Conservation (phyloP, 2,113 vertebrate genomes). For the Alosa alosa region DNA sequence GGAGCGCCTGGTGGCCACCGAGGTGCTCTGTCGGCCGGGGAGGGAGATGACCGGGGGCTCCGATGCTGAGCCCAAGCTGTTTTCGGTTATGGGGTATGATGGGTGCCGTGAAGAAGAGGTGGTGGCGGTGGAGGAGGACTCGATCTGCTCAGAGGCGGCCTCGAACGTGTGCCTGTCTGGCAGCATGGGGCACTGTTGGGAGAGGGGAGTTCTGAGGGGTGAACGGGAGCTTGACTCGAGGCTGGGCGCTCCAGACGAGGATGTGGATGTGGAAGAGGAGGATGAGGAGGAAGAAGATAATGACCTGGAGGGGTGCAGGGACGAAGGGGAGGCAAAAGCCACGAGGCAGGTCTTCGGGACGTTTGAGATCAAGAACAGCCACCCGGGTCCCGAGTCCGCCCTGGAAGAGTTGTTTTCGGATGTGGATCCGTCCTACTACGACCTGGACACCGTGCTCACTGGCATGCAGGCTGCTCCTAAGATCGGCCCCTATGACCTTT, state of each 20-base stretch:
- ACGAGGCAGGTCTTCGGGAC: constrained; percentile 93
- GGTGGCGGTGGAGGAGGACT: constrained; percentile 70
- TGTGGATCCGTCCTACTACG: constrained; percentile 89
- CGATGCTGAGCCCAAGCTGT: constrained; percentile 71
- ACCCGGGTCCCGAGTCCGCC: constrained; percentile 70
- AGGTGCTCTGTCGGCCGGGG: constrained; percentile 81
- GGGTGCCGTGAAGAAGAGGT: constrained; percentile 73
- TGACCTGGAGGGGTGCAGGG: constrained; percentile 68
- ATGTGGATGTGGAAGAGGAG: constrained; percentile 67
- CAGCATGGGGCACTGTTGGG: constrained; percentile 79
- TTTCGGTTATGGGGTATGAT: constrained; percentile 64
- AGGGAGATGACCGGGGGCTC: constrained; percentile 59
- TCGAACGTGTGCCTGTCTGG: constrained; percentile 68
- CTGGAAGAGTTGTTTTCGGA: constrained; percentile 92
- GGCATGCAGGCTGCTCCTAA: constrained; percentile 85
- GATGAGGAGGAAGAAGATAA: constrained; percentile 63
- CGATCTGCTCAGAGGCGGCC: constrained; percentile 59
- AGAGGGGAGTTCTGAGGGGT: constrained; percentile 67
- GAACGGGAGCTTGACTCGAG: constrained; percentile 56
- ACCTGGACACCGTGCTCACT: constrained; percentile 91
- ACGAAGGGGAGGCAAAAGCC: constrained; percentile 71
- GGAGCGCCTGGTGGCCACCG: constrained; percentile 88
- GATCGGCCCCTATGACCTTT: constrained; percentile 82
- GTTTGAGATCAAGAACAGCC: constrained; percentile 84
- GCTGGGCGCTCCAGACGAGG: constrained; percentile 59